phyloP scores from a whole-genome alignment of 1,140 invertebrate genomes.

The Drosophila oshimai region DNA sequence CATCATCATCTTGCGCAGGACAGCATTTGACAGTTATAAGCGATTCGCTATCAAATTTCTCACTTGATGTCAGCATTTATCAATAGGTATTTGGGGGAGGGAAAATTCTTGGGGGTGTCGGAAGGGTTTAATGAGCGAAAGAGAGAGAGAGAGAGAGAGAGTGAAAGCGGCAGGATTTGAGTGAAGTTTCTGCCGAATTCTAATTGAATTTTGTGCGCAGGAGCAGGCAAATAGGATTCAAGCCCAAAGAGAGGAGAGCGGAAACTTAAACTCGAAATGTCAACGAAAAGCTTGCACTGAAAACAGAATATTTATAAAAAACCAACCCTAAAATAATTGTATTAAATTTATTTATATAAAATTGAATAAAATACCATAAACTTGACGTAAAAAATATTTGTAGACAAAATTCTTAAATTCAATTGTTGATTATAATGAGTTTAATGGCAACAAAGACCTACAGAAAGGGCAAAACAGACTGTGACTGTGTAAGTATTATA shows the following conservation, averaged over 20 bases:
- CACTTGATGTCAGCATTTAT: conserved; percentile 41
- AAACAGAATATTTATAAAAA: not conserved
- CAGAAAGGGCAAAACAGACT: too few relatives aligned
- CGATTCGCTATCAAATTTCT: conserved; percentile 9
- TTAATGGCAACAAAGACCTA: too few relatives aligned
- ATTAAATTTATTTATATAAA: too few relatives aligned
- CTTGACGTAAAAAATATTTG: too few relatives aligned
- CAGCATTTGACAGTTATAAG: conserved; percentile 45
- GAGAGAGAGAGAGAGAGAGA: not conserved
- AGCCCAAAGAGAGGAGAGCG: conserved; percentile 1
- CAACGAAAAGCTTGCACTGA: conserved; percentile 46
- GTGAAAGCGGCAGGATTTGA: conserved; percentile 21
- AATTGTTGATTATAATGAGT: too few relatives aligned
- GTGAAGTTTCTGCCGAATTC: conserved; percentile 20
- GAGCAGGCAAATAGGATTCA: conserved; percentile 50
- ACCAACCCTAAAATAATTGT: not conserved
- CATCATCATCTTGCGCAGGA: conserved; percentile 31
- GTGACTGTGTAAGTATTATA: too few relatives aligned
- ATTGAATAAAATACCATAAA: too few relatives aligned
- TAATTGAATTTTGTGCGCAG: conserved; percentile 76
- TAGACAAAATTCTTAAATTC: too few relatives aligned
- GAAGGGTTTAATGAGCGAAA: conserved; percentile 9
- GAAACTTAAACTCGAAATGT: conserved; percentile 28
- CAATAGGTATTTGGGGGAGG: conserved; percentile 7
- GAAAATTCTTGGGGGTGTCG: not conserved